These are phyloP conservation scores for Tinamus guttatus DNA, from an alignment of 2,113 vertebrate species.

Conservation along the genomic window DNA sequence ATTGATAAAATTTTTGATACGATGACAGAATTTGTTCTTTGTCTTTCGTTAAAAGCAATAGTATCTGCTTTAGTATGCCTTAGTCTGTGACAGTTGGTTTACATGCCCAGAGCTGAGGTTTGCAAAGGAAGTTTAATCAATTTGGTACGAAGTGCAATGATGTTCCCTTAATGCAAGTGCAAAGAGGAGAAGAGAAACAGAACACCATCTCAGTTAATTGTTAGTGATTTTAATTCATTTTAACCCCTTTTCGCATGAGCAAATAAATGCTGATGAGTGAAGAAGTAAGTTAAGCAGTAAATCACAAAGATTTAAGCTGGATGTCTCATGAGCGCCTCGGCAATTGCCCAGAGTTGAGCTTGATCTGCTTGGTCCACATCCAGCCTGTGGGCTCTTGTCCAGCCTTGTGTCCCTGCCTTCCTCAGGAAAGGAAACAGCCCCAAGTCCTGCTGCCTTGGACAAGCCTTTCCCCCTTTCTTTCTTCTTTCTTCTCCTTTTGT, in stretches of 20 bases:
- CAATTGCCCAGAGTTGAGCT: neutral
- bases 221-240: neutral
- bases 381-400: neutral
- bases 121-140: neutral
- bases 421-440: neutral
- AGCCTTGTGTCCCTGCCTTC: neutral
- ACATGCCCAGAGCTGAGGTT: neutral
- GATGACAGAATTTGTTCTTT: neutral
- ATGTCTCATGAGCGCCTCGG: neutral
- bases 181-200: neutral
- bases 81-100: neutral
- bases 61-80: neutral
- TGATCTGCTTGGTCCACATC: neutral
- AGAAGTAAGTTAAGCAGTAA: too few relatives aligned
- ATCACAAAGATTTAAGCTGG: neutral
- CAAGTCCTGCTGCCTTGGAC: neutral
- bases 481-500: neutral
- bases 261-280: neutral
- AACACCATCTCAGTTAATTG: neutral
- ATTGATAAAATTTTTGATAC: accelerated
- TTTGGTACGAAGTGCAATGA: neutral
- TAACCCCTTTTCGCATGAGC: neutral
- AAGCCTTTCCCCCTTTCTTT: neutral
- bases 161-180: neutral
- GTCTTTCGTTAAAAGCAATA: neutral